A percentile compares a stretch with the other conserved stretches of the same genome.
phyloP scores from a whole-genome alignment of 2,797 vertebrate genomes.

The Sebastes umbrosus region DNA sequence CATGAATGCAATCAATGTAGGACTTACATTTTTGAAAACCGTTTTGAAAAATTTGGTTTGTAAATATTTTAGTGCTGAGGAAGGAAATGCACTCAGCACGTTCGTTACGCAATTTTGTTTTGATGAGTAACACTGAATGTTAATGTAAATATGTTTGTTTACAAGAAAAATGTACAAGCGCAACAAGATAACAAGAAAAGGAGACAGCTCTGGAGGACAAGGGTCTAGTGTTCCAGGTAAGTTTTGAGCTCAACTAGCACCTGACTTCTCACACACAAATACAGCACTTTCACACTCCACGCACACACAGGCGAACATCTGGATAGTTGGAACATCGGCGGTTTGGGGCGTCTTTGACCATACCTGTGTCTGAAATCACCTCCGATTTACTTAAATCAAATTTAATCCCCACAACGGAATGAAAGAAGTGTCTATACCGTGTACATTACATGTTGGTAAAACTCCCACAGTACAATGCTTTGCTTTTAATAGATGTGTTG shows the following conservation, averaged over 20 bases:
- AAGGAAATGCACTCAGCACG: not conserved
- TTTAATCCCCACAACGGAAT: not conserved
- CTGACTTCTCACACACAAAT: not conserved
- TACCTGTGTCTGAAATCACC: not conserved
- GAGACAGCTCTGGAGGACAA: not conserved
- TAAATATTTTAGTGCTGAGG: not conserved
- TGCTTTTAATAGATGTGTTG: slow-evolving; percentile 3
- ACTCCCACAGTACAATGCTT: not conserved
- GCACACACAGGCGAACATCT: not conserved
- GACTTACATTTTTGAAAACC: too few species aligned
- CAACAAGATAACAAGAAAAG: not conserved
- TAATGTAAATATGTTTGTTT: not conserved
- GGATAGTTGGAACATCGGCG: not conserved
- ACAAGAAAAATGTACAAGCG: not conserved
- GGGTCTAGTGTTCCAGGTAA: not conserved
- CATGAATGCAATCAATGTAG: not conserved
- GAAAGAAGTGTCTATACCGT: too few species aligned
- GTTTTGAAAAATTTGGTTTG: not conserved
- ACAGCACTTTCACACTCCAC: not conserved
- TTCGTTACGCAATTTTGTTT: not conserved
- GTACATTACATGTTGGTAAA: not conserved
- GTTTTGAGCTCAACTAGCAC: not conserved
- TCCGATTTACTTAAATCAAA: not conserved
- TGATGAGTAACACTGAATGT: not conserved
- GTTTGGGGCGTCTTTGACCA: not conserved